A percentile compares a stretch with the other conserved stretches of the same genome.
Evolutionary conservation across 2,113 vertebrate species (phyloP).

Genomic region (Trinectes maculatus): DNA sequence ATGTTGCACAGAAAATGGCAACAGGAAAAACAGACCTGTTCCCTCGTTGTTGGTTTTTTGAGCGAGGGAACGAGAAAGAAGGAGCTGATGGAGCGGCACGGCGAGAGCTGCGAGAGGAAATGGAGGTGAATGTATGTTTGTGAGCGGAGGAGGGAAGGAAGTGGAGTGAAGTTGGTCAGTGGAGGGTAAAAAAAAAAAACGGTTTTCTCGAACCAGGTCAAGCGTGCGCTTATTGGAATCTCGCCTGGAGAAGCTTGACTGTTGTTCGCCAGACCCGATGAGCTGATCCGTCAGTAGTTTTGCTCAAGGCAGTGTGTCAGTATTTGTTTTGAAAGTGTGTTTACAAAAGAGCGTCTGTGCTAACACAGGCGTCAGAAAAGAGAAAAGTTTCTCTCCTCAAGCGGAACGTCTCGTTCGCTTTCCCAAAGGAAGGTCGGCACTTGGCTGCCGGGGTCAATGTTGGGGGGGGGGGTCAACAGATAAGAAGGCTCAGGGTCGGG

Average conservation of each 20-base stretch:
- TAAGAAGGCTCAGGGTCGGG: constrained; percentile 71
- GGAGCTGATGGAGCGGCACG: background rate
- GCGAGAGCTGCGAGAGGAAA: constrained; percentile 44
- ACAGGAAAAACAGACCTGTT: background rate
- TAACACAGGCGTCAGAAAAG: constrained; percentile 54
- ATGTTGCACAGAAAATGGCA: constrained; percentile 41
- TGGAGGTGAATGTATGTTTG: constrained; percentile 39
- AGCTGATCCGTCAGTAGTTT: constrained; percentile 39
- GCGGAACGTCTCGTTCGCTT: constrained; percentile 36
- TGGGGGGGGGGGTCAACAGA: constrained; percentile 70
- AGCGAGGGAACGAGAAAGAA: background rate
- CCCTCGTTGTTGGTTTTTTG: background rate
- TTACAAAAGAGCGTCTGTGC: constrained; percentile 50
- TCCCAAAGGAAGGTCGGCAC: constrained; percentile 49
- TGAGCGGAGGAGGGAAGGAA: constrained; percentile 55
- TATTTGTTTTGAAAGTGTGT: constrained; percentile 57
- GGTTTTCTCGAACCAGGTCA: constrained; percentile 71
- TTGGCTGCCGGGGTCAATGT: constrained; percentile 69
- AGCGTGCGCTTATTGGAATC: constrained; percentile 65
- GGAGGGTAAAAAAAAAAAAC: constrained; percentile 80
- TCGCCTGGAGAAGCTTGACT: constrained; percentile 45
- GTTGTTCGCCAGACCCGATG: background rate
- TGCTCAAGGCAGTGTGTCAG: constrained; percentile 36
- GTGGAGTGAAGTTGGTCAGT: constrained; percentile 64
- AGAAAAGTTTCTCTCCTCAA: constrained; percentile 50